Evolutionary conservation across 2,797 vertebrate genomes (phyloP), one percentile per base, ranked within the genome.

Genomic region (Champsocephalus esox): DNA sequence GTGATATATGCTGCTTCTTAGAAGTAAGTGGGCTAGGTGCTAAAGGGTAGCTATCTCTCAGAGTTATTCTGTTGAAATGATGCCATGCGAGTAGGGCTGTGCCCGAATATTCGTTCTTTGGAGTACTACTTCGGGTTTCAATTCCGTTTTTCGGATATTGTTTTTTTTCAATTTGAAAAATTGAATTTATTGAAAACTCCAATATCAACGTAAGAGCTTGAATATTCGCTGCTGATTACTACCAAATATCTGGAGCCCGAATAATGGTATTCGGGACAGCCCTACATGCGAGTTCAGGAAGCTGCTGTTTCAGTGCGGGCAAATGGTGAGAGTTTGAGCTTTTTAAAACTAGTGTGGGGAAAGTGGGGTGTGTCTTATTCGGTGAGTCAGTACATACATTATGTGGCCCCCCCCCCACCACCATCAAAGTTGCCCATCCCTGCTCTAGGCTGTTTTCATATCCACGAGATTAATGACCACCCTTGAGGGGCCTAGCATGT

Each of bases 271-370:
- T 28, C 4, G 28, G 28, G 28, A 28, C 28, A 28, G 28, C 28
- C 28, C 28, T 28, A 28, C 87, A 87, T 59, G 58, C 56, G 57
- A 86, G 69, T 66, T 89, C 17, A 84, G 74, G 75, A 80, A 77
- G 80, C 82, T 87, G 85, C 82, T 83, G 82, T 87, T 75, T 87
- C 78, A 86, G 79, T 64, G 63, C 16, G 55, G 34, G 56, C 55
- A 49, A 63, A 49, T 7, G 16, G 50, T 58, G 51, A 68, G 65
- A 73, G 75, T 65, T 78, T 55, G 81, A 65, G 56, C 60, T 72
- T 24, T 21, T 80, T 80, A 76, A 38, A 70, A 63, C 50, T 56
- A 4, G 5, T 58, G 61, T 51, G 58, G 28, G 28, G 28, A 4
- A 28, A 28, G 58, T 12, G 50, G 5, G 24, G 14, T 52, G 17